These are phyloP conservation scores for Drosophila picticornis DNA, from an alignment of 2,888 invertebrate species.

Conservation along the genomic window DNA sequence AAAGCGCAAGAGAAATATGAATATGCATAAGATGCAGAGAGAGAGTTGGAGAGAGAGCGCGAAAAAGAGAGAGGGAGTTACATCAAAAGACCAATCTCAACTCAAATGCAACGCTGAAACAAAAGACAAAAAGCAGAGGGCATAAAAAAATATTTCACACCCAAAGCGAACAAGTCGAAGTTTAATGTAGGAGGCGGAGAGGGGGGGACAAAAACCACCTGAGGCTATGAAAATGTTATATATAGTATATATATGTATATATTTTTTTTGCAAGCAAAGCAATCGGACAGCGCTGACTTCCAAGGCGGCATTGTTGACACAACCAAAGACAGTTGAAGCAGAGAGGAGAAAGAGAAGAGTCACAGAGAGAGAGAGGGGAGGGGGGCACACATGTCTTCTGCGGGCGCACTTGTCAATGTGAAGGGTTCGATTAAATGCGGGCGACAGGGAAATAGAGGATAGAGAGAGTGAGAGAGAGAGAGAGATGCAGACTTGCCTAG, in stretches of 20 bases:
- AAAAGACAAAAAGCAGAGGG: conserved; percentile 43
- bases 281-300: conserved; percentile 49
- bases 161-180: conserved; percentile 7
- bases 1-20: conserved; percentile 69
- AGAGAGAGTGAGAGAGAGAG: neutral
- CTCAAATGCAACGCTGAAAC: conserved; percentile 51
- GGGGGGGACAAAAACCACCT: conserved; percentile 55
- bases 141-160: conserved; percentile 59
- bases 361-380: neutral
- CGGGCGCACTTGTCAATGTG: conserved; percentile 63
- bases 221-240: conserved; percentile 48
- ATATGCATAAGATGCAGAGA: conserved; percentile 58
- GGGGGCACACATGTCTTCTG: conserved; percentile 31
- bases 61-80: neutral
- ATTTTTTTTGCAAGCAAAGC: conserved; percentile 42
- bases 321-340: conserved; percentile 15
- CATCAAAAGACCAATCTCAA: conserved; percentile 11
- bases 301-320: conserved; percentile 63
- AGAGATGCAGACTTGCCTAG: conserved; percentile 34
- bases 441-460: conserved; percentile 4
- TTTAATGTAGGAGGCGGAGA: neutral
- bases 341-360: neutral
- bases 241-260: too few species aligned
- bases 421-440: conserved; percentile 58
- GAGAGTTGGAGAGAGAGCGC: neutral